phyloP scores from a whole-genome alignment of 2,113 vertebrate species.

The Leucopsar rothschildi region DNA sequence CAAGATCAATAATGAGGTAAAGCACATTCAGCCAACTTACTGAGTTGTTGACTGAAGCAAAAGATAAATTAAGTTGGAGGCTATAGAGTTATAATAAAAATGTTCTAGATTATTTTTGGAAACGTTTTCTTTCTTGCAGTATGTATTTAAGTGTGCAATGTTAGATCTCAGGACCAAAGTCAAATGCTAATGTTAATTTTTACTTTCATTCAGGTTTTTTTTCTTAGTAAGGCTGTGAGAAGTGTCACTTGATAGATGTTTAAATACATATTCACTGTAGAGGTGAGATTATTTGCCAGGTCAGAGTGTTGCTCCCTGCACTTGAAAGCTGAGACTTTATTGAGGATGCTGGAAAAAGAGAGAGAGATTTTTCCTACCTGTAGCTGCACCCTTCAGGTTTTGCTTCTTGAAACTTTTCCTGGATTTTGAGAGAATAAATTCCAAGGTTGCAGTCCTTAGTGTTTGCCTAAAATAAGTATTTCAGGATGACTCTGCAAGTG shows the following conservation, averaged over 20 bases:
- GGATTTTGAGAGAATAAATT: not conserved
- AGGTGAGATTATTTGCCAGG: not conserved
- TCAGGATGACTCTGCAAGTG: not conserved
- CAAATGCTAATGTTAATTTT: not conserved
- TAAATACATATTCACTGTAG: not conserved
- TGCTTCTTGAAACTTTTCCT: not conserved
- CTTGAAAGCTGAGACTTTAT: not conserved
- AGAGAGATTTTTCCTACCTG: not conserved
- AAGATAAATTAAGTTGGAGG: not conserved
- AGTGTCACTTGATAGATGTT: not conserved
- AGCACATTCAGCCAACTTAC: not conserved
- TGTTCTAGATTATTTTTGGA: not conserved
- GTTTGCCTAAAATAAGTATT: not conserved
- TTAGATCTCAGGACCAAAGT: not conserved
- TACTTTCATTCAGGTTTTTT: not conserved
- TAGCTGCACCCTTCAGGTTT: not conserved
- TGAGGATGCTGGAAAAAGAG: not conserved
- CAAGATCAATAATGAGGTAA: not conserved
- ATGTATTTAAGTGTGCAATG: not conserved
- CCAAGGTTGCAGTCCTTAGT: not conserved
- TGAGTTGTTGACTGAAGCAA: not conserved
- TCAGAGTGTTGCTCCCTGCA: not conserved
- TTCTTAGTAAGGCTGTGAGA: not conserved
- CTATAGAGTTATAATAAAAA: not conserved
- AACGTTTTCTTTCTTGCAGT: not conserved